Conservation (phyloP, 2,888 invertebrate genomes). For the Timandra comae region DNA sequence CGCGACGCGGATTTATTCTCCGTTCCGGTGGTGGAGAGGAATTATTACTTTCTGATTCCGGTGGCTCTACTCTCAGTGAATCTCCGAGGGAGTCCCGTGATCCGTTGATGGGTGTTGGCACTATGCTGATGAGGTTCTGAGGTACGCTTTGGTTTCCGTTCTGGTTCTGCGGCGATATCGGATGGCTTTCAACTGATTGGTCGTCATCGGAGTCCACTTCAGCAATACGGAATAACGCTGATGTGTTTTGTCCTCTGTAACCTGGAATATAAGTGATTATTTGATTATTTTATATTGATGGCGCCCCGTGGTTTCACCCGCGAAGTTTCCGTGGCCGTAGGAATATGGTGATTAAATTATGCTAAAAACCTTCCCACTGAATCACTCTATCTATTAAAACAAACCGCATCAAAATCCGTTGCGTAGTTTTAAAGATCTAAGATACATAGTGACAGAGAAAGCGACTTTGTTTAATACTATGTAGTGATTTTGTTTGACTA, state of each 20-base stretch:
- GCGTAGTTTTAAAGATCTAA: too few relatives aligned
- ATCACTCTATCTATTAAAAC: too few relatives aligned
- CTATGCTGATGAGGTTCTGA: slow-evolving; percentile 70
- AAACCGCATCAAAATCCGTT: too few relatives aligned
- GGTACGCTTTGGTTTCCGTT: slow-evolving; percentile 40
- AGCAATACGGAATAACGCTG: slow-evolving; percentile 67
- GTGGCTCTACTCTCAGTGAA: slow-evolving; percentile 46
- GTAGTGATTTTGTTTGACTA: too few relatives aligned
- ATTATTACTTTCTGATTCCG: slow-evolving; percentile 36
- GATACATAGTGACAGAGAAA: too few relatives aligned
- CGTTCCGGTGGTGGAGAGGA: slow-evolving; percentile 31
- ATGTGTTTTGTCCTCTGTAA: slow-evolving; percentile 62
- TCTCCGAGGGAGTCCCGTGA: slow-evolving; percentile 64
- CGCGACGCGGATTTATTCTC: slow-evolving; percentile 38
- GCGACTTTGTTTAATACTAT: too few relatives aligned
- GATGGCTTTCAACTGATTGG: slow-evolving; percentile 58
- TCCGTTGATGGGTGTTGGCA: slow-evolving; percentile 78
- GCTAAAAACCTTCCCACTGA: too few relatives aligned
- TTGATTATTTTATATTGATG: too few relatives aligned
- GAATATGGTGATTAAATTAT: too few relatives aligned
- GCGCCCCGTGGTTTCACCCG: too few relatives aligned
- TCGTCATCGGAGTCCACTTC: slow-evolving; percentile 81
- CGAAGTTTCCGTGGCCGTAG: too few relatives aligned
- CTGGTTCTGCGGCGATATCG: slow-evolving; percentile 50
- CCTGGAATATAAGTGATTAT: too few relatives aligned